Conservation (phyloP, 2,888 invertebrate species). For the Agrochola litura region DNA sequence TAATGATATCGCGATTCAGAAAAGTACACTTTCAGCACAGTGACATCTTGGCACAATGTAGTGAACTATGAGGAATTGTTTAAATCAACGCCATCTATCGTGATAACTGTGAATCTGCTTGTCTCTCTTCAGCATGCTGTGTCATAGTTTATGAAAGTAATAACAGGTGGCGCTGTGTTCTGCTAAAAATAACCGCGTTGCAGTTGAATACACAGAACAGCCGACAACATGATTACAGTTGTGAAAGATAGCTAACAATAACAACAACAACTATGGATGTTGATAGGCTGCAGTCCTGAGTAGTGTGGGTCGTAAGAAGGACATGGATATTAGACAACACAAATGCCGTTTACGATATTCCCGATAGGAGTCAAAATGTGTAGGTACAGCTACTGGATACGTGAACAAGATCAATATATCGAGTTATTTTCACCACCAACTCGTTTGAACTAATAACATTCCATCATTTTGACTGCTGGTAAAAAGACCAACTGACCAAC, state of each 20-base stretch:
- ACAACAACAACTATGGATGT: background rate
- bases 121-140: background rate
- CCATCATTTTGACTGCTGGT: background rate
- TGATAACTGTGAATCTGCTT: fast-evolving
- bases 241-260: background rate
- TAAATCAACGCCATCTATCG: constrained; percentile 45
- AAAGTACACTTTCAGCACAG: constrained; percentile 2
- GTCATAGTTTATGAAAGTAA: background rate
- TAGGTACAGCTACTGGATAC: background rate
- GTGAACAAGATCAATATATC: background rate
- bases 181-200: background rate
- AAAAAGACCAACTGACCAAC: background rate
- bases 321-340: background rate
- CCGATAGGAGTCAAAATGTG: background rate
- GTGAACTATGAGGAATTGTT: constrained; percentile 12
- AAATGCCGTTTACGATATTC: background rate
- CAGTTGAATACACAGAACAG: background rate
- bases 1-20: constrained; percentile 29
- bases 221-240: background rate
- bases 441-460: background rate
- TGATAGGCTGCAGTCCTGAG: background rate
- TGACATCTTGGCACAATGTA: constrained; percentile 36
- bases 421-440: background rate
- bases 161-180: constrained; percentile 30
- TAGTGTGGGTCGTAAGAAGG: background rate